Conservation (phyloP, 2,888 invertebrate species). For the Entomobrya proxima region DNA sequence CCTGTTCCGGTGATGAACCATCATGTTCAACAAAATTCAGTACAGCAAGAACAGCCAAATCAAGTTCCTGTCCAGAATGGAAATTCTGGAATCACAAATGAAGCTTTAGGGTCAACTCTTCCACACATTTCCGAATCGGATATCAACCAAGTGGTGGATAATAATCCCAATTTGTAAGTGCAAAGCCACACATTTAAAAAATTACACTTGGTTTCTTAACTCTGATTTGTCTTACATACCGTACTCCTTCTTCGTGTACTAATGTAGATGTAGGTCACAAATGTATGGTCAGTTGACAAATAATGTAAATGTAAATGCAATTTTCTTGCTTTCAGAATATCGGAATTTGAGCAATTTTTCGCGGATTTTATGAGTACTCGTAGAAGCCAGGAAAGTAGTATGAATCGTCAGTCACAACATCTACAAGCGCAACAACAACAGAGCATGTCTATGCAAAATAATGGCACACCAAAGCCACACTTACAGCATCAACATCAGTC, state of each 20-base stretch:
- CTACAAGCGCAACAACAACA: conserved; percentile 21
- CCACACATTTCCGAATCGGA: conserved; percentile 43
- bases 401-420: conserved; percentile 11
- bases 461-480: not conserved
- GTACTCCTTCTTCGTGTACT: no score
- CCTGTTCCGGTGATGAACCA: conserved; percentile 60
- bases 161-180: conserved; percentile 65
- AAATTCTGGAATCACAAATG: not conserved
- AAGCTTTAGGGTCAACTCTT: conserved; percentile 40
- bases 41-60: conserved; percentile 21
- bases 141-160: conserved; percentile 38
- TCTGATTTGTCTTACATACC: no score
- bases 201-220: not conserved
- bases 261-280: no score
- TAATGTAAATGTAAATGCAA: not conserved
- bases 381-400: conserved; percentile 25
- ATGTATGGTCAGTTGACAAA: not conserved
- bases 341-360: conserved; percentile 61
- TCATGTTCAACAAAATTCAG: conserved; percentile 14
- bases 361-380: conserved; percentile 15
- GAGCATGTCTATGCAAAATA: conserved; percentile 21
- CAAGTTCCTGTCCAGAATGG: conserved; percentile 44
- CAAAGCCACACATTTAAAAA: not conserved
- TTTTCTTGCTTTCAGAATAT: conserved; percentile 42
- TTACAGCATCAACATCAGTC: conserved; percentile 33